Percentiles rank a stretch among this genome's conserved stretches.
Conservation (phyloP, 2,113 vertebrate species). For the Vulpes ferrilata region DNA sequence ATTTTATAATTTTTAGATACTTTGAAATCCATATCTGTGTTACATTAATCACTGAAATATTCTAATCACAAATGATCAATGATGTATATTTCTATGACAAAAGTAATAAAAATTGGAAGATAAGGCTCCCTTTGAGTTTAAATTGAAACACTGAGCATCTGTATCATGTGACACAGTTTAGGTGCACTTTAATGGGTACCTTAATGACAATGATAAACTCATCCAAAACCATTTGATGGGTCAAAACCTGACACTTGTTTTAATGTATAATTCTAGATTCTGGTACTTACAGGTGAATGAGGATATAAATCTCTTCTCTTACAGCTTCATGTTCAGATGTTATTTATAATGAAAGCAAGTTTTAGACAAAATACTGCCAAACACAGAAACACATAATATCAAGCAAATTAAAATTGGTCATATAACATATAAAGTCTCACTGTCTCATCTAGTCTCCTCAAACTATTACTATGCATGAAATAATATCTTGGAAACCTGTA, state of each 20-base stretch:
- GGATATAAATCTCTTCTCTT: not conserved
- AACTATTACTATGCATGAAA: not conserved
- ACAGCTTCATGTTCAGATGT: not conserved
- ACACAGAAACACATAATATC: not conserved
- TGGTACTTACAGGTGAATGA: not conserved
- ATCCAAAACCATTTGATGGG: not conserved
- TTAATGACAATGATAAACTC: not conserved
- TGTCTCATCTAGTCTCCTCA: not conserved
- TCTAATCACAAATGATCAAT: not conserved
- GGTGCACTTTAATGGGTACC: not conserved
- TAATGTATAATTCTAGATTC: not conserved
- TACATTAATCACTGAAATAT: not conserved
- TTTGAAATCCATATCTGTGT: not conserved
- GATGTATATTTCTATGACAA: not conserved
- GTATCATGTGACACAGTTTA: not conserved
- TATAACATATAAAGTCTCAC: not conserved
- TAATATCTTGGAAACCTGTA: not conserved
- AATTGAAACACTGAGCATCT: not conserved
- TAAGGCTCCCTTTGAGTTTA: not conserved
- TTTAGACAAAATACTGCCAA: not conserved
- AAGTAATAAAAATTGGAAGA: not conserved
- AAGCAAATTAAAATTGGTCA: not conserved
- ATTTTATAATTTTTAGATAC: not conserved
- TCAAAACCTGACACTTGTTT: not conserved
- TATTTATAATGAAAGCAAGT: not conserved